A percentile compares a stretch with the other conserved stretches of the same genome.
Evolutionary conservation across 64 coral and sea anemone species (phyloP).

Genomic region (Trachythela sp.): DNA sequence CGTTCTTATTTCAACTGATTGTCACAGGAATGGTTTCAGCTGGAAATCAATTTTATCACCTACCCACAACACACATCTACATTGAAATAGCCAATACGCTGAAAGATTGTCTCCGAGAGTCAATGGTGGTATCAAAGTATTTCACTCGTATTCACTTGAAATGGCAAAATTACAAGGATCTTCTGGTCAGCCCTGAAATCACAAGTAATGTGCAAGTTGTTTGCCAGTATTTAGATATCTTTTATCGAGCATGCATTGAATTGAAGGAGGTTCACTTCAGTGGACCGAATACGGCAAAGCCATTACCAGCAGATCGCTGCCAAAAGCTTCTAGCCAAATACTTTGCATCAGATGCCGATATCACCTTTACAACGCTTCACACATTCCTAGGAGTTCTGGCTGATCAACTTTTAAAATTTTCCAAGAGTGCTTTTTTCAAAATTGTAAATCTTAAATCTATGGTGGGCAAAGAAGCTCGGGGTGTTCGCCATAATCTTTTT

Average conservation of each 20-base stretch:
- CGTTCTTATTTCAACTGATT: conserved; percentile 53
- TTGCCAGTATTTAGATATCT: conserved; percentile 1
- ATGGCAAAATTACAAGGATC: conserved; percentile 22
- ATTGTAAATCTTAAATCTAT: background rate
- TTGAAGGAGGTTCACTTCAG: background rate
- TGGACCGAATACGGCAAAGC: background rate
- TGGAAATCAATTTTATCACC: conserved; percentile 47
- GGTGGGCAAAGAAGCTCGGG: background rate
- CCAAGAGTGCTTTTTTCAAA: background rate
- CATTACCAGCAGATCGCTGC: background rate
- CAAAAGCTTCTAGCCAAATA: background rate
- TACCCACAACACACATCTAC: conserved; percentile 19
- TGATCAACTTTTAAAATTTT: conserved; percentile 15
- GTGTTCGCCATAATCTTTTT: background rate
- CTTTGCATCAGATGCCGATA: background rate
- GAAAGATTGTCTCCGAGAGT: conserved; percentile 44
- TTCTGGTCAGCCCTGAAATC: conserved; percentile 44
- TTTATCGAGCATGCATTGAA: background rate
- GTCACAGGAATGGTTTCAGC: conserved; percentile 52
- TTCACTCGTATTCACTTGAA: conserved; percentile 49
- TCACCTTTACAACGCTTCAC: background rate
- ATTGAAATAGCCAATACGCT: conserved; percentile 60
- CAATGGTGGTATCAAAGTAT: conserved; percentile 46
- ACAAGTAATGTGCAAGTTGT: conserved; percentile 46
- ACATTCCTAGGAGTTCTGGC: background rate